phyloP scores from a whole-genome alignment of 2,113 vertebrate genomes.

The Arvicanthis niloticus region DNA sequence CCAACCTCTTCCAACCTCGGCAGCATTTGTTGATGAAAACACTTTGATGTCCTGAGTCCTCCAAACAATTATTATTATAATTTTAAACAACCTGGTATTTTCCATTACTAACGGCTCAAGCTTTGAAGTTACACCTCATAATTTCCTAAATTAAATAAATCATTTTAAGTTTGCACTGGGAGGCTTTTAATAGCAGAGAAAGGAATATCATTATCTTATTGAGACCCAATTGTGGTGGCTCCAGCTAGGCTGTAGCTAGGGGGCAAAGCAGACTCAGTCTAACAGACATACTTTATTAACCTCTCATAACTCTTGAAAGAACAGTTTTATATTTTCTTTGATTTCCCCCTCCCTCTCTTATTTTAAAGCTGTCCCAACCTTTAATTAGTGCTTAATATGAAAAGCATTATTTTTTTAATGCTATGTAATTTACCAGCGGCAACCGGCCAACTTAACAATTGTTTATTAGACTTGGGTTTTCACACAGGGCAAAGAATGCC shows the following conservation, averaged over 20 bases:
- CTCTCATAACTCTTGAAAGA: conserved; percentile 93
- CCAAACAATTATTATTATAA: conserved; percentile 94
- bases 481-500: conserved; percentile 90
- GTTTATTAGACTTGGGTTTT: conserved; percentile 92
- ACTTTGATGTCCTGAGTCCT: conserved; percentile 92
- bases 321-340: conserved; percentile 93
- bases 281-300: conserved; percentile 94
- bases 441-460: conserved; percentile 92
- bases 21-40: conserved; percentile 91
- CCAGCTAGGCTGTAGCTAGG: conserved; percentile 93
- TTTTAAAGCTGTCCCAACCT: conserved; percentile 93
- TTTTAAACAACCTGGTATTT: conserved; percentile 94
- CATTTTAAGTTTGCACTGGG: conserved; percentile 94
- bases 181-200: conserved; percentile 94
- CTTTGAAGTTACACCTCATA: conserved; percentile 95
- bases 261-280: conserved; percentile 90
- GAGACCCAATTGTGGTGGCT: conserved; percentile 93
- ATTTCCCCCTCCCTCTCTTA: conserved; percentile 90
- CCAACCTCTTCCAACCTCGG: conserved; percentile 63
- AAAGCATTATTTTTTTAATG: conserved; percentile 95
- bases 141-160: conserved; percentile 95
- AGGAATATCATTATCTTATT: conserved; percentile 96
- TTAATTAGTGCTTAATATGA: conserved; percentile 95
- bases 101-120: conserved; percentile 92
- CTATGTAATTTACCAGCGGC: conserved; percentile 93